Evolutionary conservation across 2,797 vertebrate species (phyloP).

Genomic region (Mycteria americana): DNA sequence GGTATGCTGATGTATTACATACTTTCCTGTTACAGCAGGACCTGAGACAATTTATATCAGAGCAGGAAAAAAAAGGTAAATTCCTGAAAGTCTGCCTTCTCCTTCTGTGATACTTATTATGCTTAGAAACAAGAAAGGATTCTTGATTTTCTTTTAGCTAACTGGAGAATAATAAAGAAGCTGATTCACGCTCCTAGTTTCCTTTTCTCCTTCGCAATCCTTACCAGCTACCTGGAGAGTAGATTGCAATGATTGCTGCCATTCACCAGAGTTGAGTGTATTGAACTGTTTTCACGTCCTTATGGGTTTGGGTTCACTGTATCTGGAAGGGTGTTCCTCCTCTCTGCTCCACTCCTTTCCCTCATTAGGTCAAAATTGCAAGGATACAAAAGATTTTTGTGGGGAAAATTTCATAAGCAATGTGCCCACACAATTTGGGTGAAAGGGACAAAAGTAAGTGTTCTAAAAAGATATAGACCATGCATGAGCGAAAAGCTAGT

Average conservation of each 20-base stretch:
- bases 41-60: not conserved
- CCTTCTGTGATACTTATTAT: not conserved
- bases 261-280: not conserved
- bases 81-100: not conserved
- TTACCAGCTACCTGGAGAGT: not conserved
- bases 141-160: not conserved
- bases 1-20: not conserved
- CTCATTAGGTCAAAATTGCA: not conserved
- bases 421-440: not conserved
- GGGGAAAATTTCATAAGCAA: not conserved
- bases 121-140: not conserved
- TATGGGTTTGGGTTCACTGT: not conserved
- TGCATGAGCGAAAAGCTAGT: not conserved
- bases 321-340: not conserved
- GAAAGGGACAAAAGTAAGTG: not conserved
- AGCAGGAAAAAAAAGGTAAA: not conserved
- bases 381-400: not conserved
- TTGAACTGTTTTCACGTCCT: not conserved
- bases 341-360: not conserved
- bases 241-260: not conserved
- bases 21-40: not conserved
- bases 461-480: not conserved
- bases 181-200: not conserved
- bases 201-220: not conserved
- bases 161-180: not conserved